Evolutionary conservation across 2,113 vertebrate species (phyloP).

Genomic region (Picathartes gymnocephalus): DNA sequence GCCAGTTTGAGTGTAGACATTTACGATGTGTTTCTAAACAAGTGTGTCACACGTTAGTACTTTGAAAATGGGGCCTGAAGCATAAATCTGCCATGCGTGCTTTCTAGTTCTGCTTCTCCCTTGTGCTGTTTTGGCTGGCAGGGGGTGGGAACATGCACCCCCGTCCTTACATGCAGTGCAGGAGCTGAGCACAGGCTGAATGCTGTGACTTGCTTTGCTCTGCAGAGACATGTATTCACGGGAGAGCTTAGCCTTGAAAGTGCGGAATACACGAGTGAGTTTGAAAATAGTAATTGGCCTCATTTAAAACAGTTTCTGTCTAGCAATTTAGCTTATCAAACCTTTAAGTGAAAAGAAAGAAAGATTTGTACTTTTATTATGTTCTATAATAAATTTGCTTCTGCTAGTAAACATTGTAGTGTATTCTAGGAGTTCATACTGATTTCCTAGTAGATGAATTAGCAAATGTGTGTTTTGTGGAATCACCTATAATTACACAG

Average conservation of each 20-base stretch:
- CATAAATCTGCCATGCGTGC: neutral
- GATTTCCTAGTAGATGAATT: neutral
- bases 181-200: neutral
- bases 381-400: neutral
- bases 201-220: neutral
- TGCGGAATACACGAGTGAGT: neutral
- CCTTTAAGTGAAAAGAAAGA: neutral
- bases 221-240: neutral
- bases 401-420: neutral
- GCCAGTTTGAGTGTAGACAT: neutral
- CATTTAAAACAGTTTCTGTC: neutral
- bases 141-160: neutral
- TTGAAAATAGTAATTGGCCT: neutral
- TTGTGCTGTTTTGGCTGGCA: neutral
- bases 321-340: neutral
- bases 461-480: neutral
- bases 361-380: neutral
- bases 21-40: neutral
- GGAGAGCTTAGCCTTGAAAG: neutral
- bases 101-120: neutral
- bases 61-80: neutral
- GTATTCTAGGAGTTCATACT: neutral
- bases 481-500: neutral
- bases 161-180: accelerated
- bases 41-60: neutral